These are phyloP conservation scores for Campylomormyrus tamandua DNA, from an alignment of 2,113 vertebrate species.

Conservation along the genomic window DNA sequence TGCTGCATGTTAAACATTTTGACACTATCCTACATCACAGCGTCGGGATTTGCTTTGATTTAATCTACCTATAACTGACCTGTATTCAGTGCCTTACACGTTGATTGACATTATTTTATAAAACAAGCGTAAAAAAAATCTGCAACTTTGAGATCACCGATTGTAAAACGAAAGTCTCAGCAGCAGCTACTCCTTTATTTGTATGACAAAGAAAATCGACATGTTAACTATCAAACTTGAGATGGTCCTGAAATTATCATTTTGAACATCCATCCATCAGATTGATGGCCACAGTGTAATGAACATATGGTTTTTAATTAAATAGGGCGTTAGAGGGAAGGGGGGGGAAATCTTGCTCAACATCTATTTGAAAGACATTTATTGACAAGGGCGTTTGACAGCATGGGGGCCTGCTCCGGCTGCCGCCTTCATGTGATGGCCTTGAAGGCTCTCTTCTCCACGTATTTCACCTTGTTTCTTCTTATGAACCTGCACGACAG, in stretches of 20 bases:
- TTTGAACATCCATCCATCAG: not conserved
- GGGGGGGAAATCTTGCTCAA: not conserved
- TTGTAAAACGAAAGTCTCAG: not conserved
- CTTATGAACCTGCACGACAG: conserved; percentile 70
- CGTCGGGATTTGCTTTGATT: not conserved
- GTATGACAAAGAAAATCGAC: not conserved
- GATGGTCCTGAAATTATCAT: not conserved
- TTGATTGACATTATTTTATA: not conserved
- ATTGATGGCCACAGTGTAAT: not conserved
- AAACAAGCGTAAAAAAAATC: not conserved
- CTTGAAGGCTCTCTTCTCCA: conserved; percentile 78
- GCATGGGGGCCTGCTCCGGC: not conserved
- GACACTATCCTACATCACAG: not conserved
- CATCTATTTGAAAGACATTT: not conserved
- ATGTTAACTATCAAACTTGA: not conserved
- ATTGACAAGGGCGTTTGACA: not conserved
- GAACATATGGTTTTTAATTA: not conserved
- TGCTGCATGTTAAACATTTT: not conserved
- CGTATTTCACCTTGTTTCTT: conserved; percentile 74
- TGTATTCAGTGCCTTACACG: not conserved
- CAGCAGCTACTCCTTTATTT: not conserved
- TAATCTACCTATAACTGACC: not conserved
- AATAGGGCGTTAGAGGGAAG: not conserved
- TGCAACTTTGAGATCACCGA: not conserved
- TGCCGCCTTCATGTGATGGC: conserved; percentile 59